These are phyloP conservation scores for Kobus ellipsiprymnus DNA, from an alignment of 2,113 vertebrate species.

Conservation along the genomic window DNA sequence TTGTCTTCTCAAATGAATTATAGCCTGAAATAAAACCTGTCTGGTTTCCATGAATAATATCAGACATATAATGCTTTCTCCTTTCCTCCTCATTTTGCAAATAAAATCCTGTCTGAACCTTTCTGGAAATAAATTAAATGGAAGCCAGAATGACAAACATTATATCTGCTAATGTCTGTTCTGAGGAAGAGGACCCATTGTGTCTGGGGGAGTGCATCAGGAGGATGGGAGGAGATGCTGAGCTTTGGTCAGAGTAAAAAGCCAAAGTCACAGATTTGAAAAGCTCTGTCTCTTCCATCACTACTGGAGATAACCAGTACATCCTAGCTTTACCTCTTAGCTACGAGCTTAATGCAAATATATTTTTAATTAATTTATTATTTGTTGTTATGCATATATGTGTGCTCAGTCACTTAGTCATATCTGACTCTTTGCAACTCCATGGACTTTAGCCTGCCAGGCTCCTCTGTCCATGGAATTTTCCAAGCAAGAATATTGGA, in stretches of 20 bases:
- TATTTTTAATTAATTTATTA: background rate
- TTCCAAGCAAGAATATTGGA: no score
- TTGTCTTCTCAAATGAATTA: background rate
- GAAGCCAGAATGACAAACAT: background rate
- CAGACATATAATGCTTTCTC: background rate
- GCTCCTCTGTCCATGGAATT: no score
- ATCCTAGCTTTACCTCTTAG: background rate
- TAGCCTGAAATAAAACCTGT: background rate
- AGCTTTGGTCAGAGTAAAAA: background rate
- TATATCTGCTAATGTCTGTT: background rate
- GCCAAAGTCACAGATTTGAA: no score
- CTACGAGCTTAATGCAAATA: background rate
- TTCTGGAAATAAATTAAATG: slow-evolving; percentile 16
- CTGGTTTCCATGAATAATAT: background rate
- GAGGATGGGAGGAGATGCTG: no score
- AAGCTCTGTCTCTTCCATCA: background rate
- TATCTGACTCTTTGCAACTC: background rate
- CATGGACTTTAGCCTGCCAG: background rate
- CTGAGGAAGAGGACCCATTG: background rate
- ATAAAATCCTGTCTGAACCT: background rate
- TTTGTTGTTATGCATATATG: background rate
- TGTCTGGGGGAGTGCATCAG: background rate
- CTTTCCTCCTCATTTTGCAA: background rate
- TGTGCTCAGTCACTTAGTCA: background rate
- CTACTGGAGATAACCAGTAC: background rate